A percentile compares a stretch with the other conserved stretches of the same genome.
These are phyloP conservation scores for Malacoctenus gilli DNA, from an alignment of 2,797 vertebrate species.

Conservation along the genomic window DNA sequence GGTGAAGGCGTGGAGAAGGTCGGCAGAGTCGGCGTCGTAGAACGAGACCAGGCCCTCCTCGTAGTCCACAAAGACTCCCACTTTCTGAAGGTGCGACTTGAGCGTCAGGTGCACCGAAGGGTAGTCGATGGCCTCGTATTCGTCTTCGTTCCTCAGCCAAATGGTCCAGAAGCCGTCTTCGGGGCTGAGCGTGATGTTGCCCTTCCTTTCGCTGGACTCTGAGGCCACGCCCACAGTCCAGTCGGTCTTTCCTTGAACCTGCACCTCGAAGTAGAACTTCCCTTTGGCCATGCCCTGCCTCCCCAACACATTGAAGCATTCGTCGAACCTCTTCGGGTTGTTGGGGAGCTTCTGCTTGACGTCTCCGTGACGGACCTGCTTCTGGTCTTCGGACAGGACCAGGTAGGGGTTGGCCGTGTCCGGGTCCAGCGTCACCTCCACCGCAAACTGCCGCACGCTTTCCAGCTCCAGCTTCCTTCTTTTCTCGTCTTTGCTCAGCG, in stretches of 20 bases:
- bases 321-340: conserved; percentile 4
- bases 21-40: conserved; percentile 16
- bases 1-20: conserved; percentile 17
- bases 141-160: not conserved
- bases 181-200: accelerated
- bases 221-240: conserved; percentile 16
- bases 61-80: conserved; percentile 35
- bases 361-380: conserved; percentile 1
- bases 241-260: conserved; percentile 13
- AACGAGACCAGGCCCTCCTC: conserved; percentile 17
- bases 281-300: conserved; percentile 9
- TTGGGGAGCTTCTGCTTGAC: not conserved
- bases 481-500: not conserved
- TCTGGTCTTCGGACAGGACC: conserved; percentile 13
- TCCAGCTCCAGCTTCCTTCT: not conserved
- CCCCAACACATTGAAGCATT: conserved; percentile 2
- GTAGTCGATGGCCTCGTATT: not conserved
- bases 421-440: conserved; percentile 10
- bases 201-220: conserved; percentile 1
- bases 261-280: conserved; percentile 27
- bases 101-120: accelerated
- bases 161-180: conserved; percentile 5
- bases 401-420: not conserved
- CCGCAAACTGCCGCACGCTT: not conserved
- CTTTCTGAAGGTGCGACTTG: not conserved